Conservation (phyloP, 1,140 invertebrate genomes). For the Procambarus virginalis region DNA sequence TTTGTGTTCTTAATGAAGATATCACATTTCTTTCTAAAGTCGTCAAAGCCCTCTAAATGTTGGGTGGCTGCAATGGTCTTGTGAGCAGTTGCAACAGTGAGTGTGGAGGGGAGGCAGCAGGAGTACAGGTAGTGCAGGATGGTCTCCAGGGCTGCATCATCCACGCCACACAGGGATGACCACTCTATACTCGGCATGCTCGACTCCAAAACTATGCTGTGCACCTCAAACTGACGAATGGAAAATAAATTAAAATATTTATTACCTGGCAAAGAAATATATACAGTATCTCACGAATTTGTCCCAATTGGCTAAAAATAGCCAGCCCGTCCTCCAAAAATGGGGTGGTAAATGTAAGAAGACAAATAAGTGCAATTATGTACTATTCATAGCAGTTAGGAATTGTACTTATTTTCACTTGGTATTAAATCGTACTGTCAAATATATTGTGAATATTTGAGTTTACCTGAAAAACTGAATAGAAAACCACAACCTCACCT, state of each 20-base stretch:
- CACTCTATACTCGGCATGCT: slow-evolving; percentile 78
- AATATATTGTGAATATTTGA: too few relatives aligned
- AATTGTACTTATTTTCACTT: too few relatives aligned
- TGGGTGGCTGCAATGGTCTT: slow-evolving; percentile 77
- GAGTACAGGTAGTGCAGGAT: slow-evolving; percentile 80
- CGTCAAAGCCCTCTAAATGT: slow-evolving; percentile 76
- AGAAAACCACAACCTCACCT: too few relatives aligned
- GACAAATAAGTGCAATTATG: too few relatives aligned
- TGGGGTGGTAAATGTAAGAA: too few relatives aligned
- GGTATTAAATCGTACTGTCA: too few relatives aligned
- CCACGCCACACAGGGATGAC: slow-evolving; percentile 76
- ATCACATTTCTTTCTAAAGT: slow-evolving; percentile 78
- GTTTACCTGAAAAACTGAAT: too few relatives aligned
- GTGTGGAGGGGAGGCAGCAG: slow-evolving; percentile 78
- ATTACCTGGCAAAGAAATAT: too few relatives aligned
- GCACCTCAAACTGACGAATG: slow-evolving; percentile 78
- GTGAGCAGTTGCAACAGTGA: slow-evolving; percentile 78
- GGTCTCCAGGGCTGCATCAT: slow-evolving; percentile 78
- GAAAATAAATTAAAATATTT: neutral
- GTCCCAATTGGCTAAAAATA: too few relatives aligned
- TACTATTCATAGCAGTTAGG: too few relatives aligned
- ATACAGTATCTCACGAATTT: too few relatives aligned
- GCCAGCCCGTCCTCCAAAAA: too few relatives aligned
- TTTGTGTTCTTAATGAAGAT: slow-evolving; percentile 79
- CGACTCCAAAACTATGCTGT: slow-evolving; percentile 78